Percentiles rank a stretch among this genome's conserved stretches.
Conservation (phyloP, 2,113 vertebrate genomes). For the Passerina amoena region DNA sequence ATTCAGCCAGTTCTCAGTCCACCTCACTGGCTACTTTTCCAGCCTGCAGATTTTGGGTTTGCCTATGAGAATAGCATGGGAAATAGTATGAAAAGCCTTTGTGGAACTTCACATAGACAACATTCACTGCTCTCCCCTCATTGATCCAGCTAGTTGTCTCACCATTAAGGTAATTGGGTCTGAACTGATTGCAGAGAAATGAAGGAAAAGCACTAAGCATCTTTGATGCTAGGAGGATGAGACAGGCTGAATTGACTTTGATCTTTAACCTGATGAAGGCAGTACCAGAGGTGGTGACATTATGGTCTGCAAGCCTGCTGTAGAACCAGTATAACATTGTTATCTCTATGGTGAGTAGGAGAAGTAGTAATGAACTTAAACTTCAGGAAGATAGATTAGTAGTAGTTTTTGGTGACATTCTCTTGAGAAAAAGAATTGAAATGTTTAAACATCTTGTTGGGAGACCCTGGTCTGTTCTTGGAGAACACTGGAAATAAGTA, state of each 20-base stretch:
- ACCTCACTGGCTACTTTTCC: neutral
- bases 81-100: neutral
- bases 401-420: neutral
- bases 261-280: neutral
- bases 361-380: neutral
- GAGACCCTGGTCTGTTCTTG: neutral
- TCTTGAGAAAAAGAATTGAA: neutral
- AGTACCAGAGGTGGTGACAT: neutral
- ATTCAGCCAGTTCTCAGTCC: neutral
- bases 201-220: neutral
- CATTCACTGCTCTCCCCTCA: neutral
- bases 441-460: neutral
- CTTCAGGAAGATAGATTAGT: neutral
- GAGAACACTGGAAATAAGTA: neutral
- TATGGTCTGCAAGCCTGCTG: neutral
- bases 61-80: no score
- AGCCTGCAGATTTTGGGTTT: neutral
- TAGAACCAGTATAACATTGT: neutral
- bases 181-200: neutral
- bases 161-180: neutral
- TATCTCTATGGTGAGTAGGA: neutral
- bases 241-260: neutral
- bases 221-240: neutral
- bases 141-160: no score
- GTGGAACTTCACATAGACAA: neutral